Evolutionary conservation across 2,113 vertebrate genomes (phyloP).

Genomic region (Macquaria australasica): DNA sequence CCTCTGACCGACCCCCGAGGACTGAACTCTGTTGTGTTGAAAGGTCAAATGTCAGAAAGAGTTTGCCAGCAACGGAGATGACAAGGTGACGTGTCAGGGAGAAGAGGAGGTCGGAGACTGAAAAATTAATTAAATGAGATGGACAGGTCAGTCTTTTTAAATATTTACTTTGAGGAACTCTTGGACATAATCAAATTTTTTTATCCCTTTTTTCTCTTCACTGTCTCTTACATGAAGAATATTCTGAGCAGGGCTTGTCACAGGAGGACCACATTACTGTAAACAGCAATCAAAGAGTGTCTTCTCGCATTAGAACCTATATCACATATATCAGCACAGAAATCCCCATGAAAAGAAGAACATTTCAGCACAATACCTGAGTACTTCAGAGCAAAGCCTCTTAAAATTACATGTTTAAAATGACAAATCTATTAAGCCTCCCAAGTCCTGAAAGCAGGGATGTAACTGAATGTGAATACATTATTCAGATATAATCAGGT

Average conservation of each 20-base stretch:
- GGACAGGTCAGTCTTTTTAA: background rate
- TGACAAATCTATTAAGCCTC: background rate
- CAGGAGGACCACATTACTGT: background rate
- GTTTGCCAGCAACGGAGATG: background rate
- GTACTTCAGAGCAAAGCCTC: too few species aligned
- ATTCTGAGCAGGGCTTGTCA: background rate
- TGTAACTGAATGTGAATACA: background rate
- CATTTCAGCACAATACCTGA: too few species aligned
- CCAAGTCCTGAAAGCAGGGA: background rate
- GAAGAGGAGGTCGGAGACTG: background rate
- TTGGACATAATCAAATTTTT: background rate
- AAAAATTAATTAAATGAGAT: background rate
- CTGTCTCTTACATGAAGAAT: background rate
- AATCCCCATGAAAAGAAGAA: too few species aligned
- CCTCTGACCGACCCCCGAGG: constrained; percentile 15
- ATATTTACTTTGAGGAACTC: background rate
- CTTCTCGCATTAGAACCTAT: background rate
- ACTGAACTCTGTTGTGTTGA: constrained; percentile 10
- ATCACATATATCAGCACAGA: too few species aligned
- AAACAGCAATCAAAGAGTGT: background rate
- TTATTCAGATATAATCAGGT: background rate
- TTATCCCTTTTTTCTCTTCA: background rate
- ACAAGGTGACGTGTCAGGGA: background rate
- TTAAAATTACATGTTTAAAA: background rate
- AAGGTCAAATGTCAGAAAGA: constrained; percentile 26